Evolutionary conservation across 2,113 vertebrate genomes (phyloP).

Genomic region (Myanophis thanlyinensis): DNA sequence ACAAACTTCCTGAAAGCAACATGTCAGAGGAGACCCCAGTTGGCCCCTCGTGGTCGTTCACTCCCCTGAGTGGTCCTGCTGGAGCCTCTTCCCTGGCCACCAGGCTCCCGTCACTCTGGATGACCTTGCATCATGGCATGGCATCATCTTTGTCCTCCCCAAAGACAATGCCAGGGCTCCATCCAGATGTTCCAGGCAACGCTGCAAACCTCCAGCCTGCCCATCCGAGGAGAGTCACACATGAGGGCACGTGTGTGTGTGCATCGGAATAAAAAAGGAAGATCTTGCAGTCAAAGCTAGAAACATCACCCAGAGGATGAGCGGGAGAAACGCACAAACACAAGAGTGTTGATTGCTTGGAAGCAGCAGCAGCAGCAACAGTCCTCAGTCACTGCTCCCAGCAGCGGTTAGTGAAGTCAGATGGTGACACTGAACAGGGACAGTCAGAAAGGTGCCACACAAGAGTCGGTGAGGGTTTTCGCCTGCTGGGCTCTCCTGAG

Average conservation of each 20-base stretch:
- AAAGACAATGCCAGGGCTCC: neutral
- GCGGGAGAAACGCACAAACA: neutral
- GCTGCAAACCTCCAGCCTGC: neutral
- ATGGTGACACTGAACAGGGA: neutral
- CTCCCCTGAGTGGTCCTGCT: neutral
- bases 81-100: neutral
- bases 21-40: neutral
- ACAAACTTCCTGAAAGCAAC: neutral
- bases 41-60: neutral
- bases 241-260: neutral
- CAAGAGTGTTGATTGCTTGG: neutral
- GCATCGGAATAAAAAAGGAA: constrained; percentile 20
- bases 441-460: neutral
- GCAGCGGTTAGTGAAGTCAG: neutral
- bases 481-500: neutral
- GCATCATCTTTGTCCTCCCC: no score
- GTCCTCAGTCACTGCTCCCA: rapidly evolving
- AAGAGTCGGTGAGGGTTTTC: neutral
- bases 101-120: neutral
- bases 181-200: neutral
- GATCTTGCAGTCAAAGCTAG: neutral
- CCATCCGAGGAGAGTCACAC: neutral
- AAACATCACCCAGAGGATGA: neutral
- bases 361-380: neutral
- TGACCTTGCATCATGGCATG: neutral